Conservation (phyloP, 1,140 invertebrate species). For the Aphelenchoides fujianensis region DNA sequence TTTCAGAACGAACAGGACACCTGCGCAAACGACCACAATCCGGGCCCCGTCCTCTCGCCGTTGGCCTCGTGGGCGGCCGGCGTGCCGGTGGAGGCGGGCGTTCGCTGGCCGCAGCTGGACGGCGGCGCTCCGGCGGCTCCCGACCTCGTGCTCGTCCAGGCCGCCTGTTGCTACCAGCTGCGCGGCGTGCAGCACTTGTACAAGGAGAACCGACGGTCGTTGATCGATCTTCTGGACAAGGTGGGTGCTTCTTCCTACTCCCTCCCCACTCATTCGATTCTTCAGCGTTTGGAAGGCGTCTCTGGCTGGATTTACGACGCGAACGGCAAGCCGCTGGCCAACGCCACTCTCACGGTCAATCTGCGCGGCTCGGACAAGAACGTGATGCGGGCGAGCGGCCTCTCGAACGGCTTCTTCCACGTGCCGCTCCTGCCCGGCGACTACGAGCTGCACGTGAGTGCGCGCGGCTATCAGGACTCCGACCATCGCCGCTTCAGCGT, state of each 20-base stretch:
- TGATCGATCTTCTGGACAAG: constrained; percentile 47
- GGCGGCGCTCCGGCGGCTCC: constrained; percentile 23
- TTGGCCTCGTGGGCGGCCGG: neutral
- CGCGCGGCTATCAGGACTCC: constrained; percentile 12
- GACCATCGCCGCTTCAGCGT: constrained; percentile 15
- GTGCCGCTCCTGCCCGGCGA: constrained; percentile 38
- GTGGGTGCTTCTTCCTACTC: constrained; percentile 17
- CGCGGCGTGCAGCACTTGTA: constrained; percentile 51
- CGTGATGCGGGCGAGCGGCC: constrained; percentile 9
- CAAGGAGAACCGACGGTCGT: constrained; percentile 51
- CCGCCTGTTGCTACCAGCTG: constrained; percentile 58
- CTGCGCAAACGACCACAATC: constrained; percentile 43
- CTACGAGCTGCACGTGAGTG: constrained; percentile 36
- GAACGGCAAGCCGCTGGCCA: constrained; percentile 28
- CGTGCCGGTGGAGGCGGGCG: neutral
- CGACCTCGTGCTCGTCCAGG: constrained; percentile 52
- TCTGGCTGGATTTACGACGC: constrained; percentile 43
- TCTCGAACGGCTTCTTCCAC: constrained; percentile 40
- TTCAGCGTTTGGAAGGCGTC: constrained; percentile 52
- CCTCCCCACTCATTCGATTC: neutral
- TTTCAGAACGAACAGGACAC: constrained; percentile 41
- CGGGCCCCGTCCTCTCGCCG: constrained; percentile 35
- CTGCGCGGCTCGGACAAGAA: constrained; percentile 1
- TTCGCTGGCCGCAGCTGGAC: constrained; percentile 27
- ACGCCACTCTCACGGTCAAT: constrained; percentile 31